Evolutionary conservation across 2,113 vertebrate genomes (phyloP).

Genomic region (Cyprinodon variegatus): DNA sequence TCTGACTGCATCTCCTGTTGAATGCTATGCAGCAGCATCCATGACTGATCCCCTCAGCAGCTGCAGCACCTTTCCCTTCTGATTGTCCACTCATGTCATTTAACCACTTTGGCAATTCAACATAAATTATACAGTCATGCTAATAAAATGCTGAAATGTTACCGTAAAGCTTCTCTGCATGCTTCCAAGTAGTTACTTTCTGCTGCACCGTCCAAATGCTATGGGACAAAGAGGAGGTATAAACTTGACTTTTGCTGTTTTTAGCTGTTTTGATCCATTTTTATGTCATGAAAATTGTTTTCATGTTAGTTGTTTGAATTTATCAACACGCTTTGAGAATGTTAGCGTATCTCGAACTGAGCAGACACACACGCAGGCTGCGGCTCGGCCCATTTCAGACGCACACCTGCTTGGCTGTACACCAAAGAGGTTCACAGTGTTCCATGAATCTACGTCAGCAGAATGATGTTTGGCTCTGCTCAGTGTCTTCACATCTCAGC

Average conservation of each 20-base stretch:
- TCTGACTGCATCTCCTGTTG: too few relatives aligned
- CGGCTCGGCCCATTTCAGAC: neutral
- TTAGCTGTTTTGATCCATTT: constrained; percentile 4
- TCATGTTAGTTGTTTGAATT: constrained; percentile 28
- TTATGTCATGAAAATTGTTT: constrained; percentile 39
- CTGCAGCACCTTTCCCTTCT: too few relatives aligned
- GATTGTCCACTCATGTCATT: too few relatives aligned
- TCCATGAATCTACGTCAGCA: constrained; percentile 55
- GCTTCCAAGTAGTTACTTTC: neutral
- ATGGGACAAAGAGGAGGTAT: constrained; percentile 4
- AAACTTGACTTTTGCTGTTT: constrained; percentile 3
- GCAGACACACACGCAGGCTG: constrained; percentile 9
- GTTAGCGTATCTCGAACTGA: constrained; percentile 15
- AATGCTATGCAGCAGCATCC: too few relatives aligned
- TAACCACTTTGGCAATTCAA: too few relatives aligned
- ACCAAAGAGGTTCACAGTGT: constrained; percentile 39
- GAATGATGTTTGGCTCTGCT: constrained; percentile 55
- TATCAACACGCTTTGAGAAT: constrained; percentile 11
- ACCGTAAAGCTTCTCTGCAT: too few relatives aligned
- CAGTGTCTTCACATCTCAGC: constrained; percentile 36
- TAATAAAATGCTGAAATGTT: too few relatives aligned
- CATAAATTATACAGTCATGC: too few relatives aligned
- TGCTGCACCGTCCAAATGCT: neutral
- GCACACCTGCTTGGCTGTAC: constrained; percentile 29
- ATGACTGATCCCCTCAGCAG: too few relatives aligned